Conservation (phyloP, 2,888 invertebrate species). For the Athalia rosae region DNA sequence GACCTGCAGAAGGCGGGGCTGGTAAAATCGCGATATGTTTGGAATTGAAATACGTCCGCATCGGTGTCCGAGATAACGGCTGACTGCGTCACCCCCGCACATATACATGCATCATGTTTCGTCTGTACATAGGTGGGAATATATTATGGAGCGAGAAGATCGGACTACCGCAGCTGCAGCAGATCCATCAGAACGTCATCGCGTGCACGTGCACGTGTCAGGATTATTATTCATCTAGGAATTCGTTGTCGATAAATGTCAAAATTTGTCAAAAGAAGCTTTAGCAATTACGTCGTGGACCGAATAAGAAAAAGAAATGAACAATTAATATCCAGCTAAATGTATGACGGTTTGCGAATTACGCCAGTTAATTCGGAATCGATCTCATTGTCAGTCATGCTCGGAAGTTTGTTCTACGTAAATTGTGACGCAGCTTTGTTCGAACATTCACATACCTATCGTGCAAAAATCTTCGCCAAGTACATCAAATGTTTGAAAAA, state of each 20-base stretch:
- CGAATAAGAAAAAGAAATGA: too few species aligned
- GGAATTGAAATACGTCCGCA: conserved; percentile 57
- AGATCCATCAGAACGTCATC: too few species aligned
- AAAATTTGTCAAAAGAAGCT: not conserved
- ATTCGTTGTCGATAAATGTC: conserved; percentile 9
- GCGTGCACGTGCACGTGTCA: too few species aligned
- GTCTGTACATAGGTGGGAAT: not conserved
- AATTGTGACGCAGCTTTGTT: conserved; percentile 8
- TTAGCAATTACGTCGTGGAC: not conserved
- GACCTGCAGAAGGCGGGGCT: conserved; percentile 56
- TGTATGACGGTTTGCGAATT: too few species aligned
- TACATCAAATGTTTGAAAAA: too few species aligned
- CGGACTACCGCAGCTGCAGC: not conserved
- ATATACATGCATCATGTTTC: not conserved
- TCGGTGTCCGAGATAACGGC: conserved; percentile 54
- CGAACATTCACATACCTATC: not conserved
- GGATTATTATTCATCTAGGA: not conserved
- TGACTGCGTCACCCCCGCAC: not conserved
- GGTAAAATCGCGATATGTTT: conserved; percentile 57
- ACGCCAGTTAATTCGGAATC: too few species aligned
- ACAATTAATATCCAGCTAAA: too few species aligned
- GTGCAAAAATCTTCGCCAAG: too few species aligned
- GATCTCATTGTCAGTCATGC: not conserved
- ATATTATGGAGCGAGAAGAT: not conserved
- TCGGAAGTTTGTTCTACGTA: not conserved